Conservation (phyloP, 2,797 vertebrate genomes). For the Danio albolineatus region DNA sequence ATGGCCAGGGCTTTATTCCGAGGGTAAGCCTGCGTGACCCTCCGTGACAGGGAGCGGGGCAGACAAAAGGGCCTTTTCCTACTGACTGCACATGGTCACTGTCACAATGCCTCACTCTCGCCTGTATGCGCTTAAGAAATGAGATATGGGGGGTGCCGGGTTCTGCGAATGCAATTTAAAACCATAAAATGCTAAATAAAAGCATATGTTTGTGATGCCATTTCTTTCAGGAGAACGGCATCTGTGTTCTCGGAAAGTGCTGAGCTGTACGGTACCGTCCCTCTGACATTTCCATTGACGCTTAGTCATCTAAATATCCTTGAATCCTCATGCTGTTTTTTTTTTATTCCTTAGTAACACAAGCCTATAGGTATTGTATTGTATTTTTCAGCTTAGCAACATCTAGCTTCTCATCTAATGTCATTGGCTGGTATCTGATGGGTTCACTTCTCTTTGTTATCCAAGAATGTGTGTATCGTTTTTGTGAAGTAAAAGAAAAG, state of each 20-base stretch:
- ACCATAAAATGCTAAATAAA: constrained; percentile 63
- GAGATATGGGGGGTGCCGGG: constrained; percentile 36
- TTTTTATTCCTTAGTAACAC: constrained; percentile 13
- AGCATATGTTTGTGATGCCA: constrained; percentile 54
- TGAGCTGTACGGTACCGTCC: constrained; percentile 40
- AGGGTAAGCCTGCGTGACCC: constrained; percentile 84
- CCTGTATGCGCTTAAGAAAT: constrained; percentile 53
- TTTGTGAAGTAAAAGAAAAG: not conserved
- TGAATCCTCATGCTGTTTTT: not conserved
- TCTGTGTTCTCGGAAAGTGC: constrained; percentile 47
- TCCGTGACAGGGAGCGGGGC: constrained; percentile 75
- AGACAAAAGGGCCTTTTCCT: constrained; percentile 80
- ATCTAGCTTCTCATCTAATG: not conserved
- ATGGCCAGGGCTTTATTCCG: constrained; percentile 79
- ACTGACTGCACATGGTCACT: constrained; percentile 76
- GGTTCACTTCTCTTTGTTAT: not conserved
- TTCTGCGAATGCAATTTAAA: constrained; percentile 49
- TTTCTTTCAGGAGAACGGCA: constrained; percentile 35
- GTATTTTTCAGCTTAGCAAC: not conserved
- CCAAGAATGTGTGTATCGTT: too few relatives aligned
- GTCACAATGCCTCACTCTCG: constrained; percentile 56
- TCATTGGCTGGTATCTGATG: not conserved
- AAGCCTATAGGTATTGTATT: constrained; percentile 16
- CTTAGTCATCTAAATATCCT: constrained; percentile 48
- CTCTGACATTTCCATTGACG: constrained; percentile 49